Base-by-base conservation (phyloP, 2,888 invertebrate species). In the Caenorhabditis sp. region DNA sequence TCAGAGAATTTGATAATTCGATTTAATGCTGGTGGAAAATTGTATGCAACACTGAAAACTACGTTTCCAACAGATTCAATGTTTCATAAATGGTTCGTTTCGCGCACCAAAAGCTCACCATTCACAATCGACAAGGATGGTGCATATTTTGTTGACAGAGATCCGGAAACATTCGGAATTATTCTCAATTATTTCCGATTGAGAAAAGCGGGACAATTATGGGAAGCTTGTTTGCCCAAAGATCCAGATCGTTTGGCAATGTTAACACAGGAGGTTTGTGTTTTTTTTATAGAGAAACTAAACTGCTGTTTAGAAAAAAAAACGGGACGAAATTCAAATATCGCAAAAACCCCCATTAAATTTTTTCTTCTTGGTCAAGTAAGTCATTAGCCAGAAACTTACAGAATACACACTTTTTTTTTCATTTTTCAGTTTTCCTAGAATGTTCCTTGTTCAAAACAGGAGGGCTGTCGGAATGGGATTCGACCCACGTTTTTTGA, bases 191-290 rank as follows among this genome's bases (percentile, higher is more conserved):
- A 84, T 62, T 81, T 87, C 61, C 81, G 87, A 23, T 77, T 87
- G 19, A 69, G 76, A 24, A 64, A 70, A 31, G 63, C 83, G 8
- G 79, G 80, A 36, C 86, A 86, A 60, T 63, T 84, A 8, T 86
- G 86, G 86, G 86, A 86, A 63, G 82, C 84, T 1, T 85, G 85
- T 70, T 74, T 86, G 49, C 86, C 86, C 24, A 86, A 86, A 64
- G 86, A 86, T 61, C 85, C 85, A 14, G 84, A 83, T 62, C 70
- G 82, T 27, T 70, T 83, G 49, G 83, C 83, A n/a, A 66, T 83
- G 65, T 75, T 83, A 10, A 81, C 82, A 2, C 83, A 83, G 73
- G 84, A 83, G 53, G 65, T 63, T 43, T 6, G 19, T 12, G 49
- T 17, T 51, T 24, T 3, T 54, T n/a, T 51, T 17, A 12, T 43